Percentiles rank a stretch among this genome's conserved stretches.
Conservation (phyloP, 2,797 vertebrate genomes). For the Scolopax rusticola region DNA sequence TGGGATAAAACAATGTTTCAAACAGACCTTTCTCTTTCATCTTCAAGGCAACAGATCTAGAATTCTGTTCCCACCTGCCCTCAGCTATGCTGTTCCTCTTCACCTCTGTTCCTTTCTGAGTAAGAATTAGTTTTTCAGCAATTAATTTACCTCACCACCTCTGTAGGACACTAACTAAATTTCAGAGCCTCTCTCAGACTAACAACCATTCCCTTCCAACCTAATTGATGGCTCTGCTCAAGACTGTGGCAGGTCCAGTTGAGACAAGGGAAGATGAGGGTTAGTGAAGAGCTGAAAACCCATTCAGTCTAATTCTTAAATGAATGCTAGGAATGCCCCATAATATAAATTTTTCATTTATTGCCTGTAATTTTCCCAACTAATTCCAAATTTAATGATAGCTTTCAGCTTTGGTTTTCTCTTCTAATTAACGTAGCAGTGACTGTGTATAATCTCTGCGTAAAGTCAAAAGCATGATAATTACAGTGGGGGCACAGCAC, state of each 20-base stretch:
- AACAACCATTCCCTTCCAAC: not conserved
- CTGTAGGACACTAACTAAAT: not conserved
- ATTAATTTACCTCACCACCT: not conserved
- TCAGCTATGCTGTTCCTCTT: not conserved
- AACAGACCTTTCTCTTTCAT: not conserved
- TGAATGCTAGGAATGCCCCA: not conserved
- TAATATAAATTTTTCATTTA: not conserved
- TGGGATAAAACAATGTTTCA: not conserved
- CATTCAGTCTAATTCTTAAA: not conserved
- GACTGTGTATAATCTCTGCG: not conserved
- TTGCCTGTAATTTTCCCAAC: conserved; percentile 34
- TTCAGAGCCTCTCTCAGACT: not conserved
- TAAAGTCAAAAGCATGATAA: conserved; percentile 34
- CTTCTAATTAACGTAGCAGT: not conserved
- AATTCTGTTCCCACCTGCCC: not conserved
- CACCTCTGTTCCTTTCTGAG: not conserved
- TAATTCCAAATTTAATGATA: conserved; percentile 27
- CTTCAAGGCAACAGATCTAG: not conserved
- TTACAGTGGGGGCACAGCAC: not conserved
- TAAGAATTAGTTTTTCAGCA: not conserved
- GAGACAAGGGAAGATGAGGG: not conserved
- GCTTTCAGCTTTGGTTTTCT: conserved; percentile 24
- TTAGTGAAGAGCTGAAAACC: not conserved
- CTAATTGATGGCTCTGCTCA: not conserved
- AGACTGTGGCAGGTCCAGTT: not conserved